Evolutionary conservation across 2,797 vertebrate species (phyloP).

Genomic region (Sebastes taczanowskii): DNA sequence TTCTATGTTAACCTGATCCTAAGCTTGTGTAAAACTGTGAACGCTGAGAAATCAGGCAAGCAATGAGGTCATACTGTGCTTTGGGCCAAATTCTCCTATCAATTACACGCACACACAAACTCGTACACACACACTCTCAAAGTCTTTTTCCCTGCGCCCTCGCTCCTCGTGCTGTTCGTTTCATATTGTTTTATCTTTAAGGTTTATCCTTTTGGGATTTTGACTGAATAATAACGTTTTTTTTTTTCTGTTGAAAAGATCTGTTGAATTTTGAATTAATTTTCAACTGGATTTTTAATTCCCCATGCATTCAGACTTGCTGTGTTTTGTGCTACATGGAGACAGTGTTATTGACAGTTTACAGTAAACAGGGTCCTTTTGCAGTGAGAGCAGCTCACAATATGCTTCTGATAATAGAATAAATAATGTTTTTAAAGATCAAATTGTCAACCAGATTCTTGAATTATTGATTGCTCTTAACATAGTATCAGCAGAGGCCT

Average conservation of each 20-base stretch:
- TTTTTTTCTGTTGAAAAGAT: neutral
- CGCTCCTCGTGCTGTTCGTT: neutral
- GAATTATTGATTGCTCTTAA: neutral
- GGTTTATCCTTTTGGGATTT: neutral
- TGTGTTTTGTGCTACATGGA: neutral
- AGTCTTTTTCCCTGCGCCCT: neutral
- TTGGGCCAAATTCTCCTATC: conserved; percentile 67
- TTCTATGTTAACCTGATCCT: conserved; percentile 59
- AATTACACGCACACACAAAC: conserved; percentile 48
- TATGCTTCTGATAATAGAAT: neutral
- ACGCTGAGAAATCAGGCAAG: conserved; percentile 65
- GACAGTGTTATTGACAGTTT: neutral
- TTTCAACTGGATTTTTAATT: neutral
- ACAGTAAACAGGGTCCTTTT: neutral
- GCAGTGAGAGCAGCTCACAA: neutral
- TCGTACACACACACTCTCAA: conserved; percentile 4
- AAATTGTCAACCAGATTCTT: neutral
- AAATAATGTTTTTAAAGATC: neutral
- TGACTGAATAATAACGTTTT: neutral
- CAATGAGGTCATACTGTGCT: conserved; percentile 68
- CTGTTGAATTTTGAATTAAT: neutral
- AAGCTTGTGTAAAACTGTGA: conserved; percentile 63
- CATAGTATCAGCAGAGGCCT: no score
- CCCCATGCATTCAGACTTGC: neutral
- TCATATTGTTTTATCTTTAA: conserved; percentile 4